Percentiles rank a stretch among this genome's conserved stretches.
phyloP scores from a whole-genome alignment of 2,113 vertebrate genomes.

The Malurus cyaneus region DNA sequence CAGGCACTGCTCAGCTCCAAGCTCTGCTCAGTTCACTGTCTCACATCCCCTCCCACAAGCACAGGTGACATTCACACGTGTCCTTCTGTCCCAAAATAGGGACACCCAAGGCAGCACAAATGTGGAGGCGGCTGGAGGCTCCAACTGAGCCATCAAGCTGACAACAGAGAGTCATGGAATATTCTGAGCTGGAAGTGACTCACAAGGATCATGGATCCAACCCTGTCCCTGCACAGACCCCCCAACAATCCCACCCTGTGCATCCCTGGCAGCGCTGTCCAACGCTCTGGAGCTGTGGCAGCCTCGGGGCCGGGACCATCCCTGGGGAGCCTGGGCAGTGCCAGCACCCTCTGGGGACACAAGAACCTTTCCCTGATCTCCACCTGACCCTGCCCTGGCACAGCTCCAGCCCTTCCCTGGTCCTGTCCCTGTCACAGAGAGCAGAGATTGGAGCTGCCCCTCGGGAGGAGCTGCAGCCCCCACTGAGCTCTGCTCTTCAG shows the following conservation, averaged over 20 bases:
- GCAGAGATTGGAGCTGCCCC: background rate
- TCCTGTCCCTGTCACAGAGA: background rate
- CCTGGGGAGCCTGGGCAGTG: background rate
- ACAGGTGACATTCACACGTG: fast-evolving
- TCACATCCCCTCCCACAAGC: background rate
- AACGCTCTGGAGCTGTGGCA: background rate
- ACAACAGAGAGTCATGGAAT: background rate
- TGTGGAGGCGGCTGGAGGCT: fast-evolving
- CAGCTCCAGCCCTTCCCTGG: background rate
- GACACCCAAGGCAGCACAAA: background rate
- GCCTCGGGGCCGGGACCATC: background rate
- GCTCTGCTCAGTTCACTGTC: background rate
- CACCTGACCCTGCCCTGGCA: background rate
- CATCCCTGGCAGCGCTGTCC: fast-evolving
- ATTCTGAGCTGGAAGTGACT: background rate
- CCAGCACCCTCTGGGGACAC: background rate
- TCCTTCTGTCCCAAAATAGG: background rate
- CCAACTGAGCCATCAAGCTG: background rate
- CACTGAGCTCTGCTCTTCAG: background rate
- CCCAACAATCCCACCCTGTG: background rate
- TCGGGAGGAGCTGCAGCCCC: background rate
- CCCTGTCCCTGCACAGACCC: background rate
- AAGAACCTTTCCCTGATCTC: background rate
- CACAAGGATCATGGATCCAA: fast-evolving
- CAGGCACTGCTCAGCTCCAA: background rate